These are phyloP conservation scores for Harpegnathos saltator DNA, from an alignment of 1,140 invertebrate genomes.

Conservation along the genomic window DNA sequence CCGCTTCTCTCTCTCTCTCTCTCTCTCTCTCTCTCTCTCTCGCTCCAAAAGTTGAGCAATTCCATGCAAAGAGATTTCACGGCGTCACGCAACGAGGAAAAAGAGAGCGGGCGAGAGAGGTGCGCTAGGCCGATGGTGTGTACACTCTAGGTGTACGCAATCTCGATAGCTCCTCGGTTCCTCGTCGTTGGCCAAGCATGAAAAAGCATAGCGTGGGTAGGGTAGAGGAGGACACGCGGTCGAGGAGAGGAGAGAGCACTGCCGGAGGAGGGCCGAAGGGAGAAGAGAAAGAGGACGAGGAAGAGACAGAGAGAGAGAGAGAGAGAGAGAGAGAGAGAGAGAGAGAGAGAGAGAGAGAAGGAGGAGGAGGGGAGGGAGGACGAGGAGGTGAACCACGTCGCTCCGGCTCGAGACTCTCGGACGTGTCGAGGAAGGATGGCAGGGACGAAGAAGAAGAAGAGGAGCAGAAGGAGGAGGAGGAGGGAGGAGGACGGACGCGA, in stretches of 20 bases:
- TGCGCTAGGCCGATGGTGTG: slow-evolving; percentile 50
- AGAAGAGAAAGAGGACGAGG: not conserved
- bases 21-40: not conserved
- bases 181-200: slow-evolving; percentile 65
- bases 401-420: slow-evolving; percentile 12
- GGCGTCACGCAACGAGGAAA: slow-evolving; percentile 22
- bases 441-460: slow-evolving; percentile 22
- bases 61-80: slow-evolving; percentile 46
- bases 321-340: not conserved
- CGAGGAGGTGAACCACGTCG: too few species aligned
- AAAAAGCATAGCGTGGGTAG: slow-evolving; percentile 59
- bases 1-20: too few species aligned
- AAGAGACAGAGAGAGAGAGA: not conserved
- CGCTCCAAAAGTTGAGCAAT: slow-evolving; percentile 16
- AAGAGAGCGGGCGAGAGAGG: slow-evolving; percentile 47
- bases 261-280: not conserved
- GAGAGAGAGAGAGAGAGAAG: not conserved
- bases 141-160: slow-evolving; percentile 59
- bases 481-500: slow-evolving; percentile 54
- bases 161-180: slow-evolving; percentile 61
- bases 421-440: slow-evolving; percentile 11
- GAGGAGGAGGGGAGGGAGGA: not conserved
- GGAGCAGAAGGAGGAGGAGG: slow-evolving; percentile 41
- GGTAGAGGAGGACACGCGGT: not conserved
- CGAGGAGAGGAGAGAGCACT: not conserved